These are phyloP conservation scores for Enteromius mattozi DNA, from an alignment of 2,797 vertebrate species.

Conservation along the genomic window DNA sequence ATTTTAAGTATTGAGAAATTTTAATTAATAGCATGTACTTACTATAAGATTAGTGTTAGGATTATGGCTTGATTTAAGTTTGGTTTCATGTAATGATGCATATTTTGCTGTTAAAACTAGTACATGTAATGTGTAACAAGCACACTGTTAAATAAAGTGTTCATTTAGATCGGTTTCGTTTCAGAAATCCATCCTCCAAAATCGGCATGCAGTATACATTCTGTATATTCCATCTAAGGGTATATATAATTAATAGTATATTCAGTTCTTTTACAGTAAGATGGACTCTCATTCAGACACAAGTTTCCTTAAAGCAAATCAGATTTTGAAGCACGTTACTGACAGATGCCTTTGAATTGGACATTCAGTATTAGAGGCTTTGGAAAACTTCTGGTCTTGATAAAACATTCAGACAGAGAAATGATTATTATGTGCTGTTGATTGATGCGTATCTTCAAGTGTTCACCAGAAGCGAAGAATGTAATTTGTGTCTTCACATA, in stretches of 20 bases:
- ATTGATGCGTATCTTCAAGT: background rate
- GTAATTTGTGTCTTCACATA: background rate
- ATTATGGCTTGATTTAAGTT: background rate
- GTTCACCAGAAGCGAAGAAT: background rate
- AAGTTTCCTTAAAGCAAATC: constrained; percentile 24
- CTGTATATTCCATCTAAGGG: background rate
- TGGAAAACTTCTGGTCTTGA: background rate
- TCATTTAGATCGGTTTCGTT: background rate
- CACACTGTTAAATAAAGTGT: background rate
- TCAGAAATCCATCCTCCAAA: background rate
- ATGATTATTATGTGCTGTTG: background rate
- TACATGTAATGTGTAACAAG: background rate
- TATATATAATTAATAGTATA: background rate
- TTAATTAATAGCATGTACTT: background rate
- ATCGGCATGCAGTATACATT: background rate
- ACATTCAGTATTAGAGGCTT: background rate
- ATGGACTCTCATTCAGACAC: background rate
- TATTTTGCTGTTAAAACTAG: background rate
- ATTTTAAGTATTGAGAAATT: background rate
- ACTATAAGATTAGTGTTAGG: background rate
- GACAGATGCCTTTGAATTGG: background rate
- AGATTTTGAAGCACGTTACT: background rate
- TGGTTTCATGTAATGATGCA: background rate
- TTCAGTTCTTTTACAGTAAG: background rate
- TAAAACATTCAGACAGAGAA: background rate